Base-by-base conservation (phyloP, 2,888 invertebrate species). In the Desoria tigrina region DNA sequence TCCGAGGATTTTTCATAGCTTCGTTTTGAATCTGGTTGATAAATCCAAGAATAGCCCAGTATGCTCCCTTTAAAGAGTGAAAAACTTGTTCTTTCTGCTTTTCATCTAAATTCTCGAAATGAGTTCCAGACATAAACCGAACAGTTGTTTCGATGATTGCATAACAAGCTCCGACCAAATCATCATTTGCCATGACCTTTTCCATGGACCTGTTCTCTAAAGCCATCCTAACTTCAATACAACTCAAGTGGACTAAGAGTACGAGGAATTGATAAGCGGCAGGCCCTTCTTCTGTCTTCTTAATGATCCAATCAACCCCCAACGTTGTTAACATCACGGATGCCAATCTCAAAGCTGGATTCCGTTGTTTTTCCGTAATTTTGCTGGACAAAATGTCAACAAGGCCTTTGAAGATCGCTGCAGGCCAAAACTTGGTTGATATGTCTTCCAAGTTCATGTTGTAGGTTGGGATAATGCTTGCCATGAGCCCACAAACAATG, bases 141-240 rank as follows among this genome's bases (percentile, higher is more conserved):
- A 93, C 85, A 24, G 89, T 90, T 37, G 88, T 81, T 78, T 94
- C 93, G 67, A 94, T 82, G 60, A 92, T 89, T 60, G 87, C 84
- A 77, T 92, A 94, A 78, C 92, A 93, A 56, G 90, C 85, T 9
- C 89, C 88, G n/a, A 92, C 84, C 53, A 93, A 81, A 69, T 90
- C 89, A 55, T 87, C 87, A 79, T 90, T 88, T 50, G 85, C 83
- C 79, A 87, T 86, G 1, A 90, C 88, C 77, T 90, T 86, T 79
- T 91, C 90, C 74, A 93, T 84, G 6, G 78, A 88, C 77, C 89
- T 88, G 73, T 92, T 91, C 78, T 95, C 95, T 71, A 95, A 83
- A 75, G 92, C 91, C 94, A 96, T 94, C 78, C 94, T 86, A 1
- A 95, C 89, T 84, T 96, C 95, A 78, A 95, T 91, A 57, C 93